Evolutionary conservation across 2,888 invertebrate species (phyloP), one percentile per base, ranked within the genome.

Genomic region (Galerucella calmariensis): DNA sequence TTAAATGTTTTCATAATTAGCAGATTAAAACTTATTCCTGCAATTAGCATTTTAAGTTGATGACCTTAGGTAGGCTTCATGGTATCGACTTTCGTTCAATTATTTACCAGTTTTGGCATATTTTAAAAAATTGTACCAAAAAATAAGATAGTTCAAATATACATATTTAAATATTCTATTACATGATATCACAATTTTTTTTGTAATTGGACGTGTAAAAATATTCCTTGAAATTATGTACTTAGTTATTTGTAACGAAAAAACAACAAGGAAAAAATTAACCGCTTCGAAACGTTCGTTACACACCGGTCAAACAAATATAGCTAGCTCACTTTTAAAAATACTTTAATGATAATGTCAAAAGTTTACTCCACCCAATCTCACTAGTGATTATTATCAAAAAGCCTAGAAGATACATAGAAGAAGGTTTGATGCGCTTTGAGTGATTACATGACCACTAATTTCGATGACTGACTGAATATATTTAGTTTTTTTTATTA

Each of bases 161-260:
- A 35, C 35, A 35, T 35, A 35, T 35, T 35, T 35, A 41, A 41
- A 41, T 41, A 41, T 41, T 41, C 35, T 41, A 41, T 51, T 12
- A 63, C 44, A 53, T 65, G 35, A 65, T 58, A 59, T 72, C 41
- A 72, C 14, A 48, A n/a, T 27, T 44, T 67, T 56, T 56, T 56
- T 20, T 16, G 61, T 61, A 61, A 27, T 67, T 51, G 65, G 56
- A 75, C 67, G 14, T 66, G 75, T 77, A 77, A 74, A 77, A 75
- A 75, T 72, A 77, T 72, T 61, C 69, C 41, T 27, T 56, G 59
- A 75, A 73, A 76, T 72, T 41, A 69, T 75, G 75, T 75, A 72
- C 75, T 74, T 72, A 75, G 69, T 63, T 73, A 67, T 59, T 72
- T 67, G 16, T 58, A 27, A 16, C 16, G 27, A 66, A 56, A n/a